Percentiles rank a stretch among this genome's conserved stretches.
phyloP scores from a whole-genome alignment of 1,140 invertebrate species.

The Varroa destructor region DNA sequence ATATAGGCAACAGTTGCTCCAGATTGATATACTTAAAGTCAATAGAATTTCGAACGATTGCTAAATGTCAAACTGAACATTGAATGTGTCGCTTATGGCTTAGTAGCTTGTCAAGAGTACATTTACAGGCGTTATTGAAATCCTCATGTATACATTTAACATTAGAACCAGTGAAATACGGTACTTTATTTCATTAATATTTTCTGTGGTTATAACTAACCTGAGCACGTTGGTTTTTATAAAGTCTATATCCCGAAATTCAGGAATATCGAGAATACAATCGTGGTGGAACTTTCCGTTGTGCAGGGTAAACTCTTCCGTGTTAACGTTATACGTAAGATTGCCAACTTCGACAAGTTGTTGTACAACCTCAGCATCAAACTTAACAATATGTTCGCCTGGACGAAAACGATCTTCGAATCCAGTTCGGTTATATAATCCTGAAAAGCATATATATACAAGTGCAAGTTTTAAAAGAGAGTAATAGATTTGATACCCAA shows the following conservation, averaged over 20 bases:
- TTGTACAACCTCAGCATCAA: constrained; percentile 1
- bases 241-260: constrained; percentile 19
- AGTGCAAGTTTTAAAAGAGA: neutral
- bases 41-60: too few relatives aligned
- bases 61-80: too few relatives aligned
- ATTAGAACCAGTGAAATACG: too few relatives aligned
- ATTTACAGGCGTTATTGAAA: too few relatives aligned
- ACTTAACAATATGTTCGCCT: constrained; percentile 16
- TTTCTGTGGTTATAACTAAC: neutral
- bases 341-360: constrained; percentile 3
- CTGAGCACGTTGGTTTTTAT: constrained; percentile 27
- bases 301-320: constrained; percentile 21
- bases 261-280: constrained; percentile 23
- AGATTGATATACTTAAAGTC: too few relatives aligned
- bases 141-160: too few relatives aligned
- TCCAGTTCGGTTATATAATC: constrained; percentile 8
- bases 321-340: constrained; percentile 21
- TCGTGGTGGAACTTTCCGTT: constrained; percentile 24
- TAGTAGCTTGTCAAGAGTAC: too few relatives aligned
- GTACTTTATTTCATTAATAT: neutral
- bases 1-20: too few relatives aligned
- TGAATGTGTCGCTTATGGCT: too few relatives aligned
- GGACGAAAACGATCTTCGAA: constrained; percentile 13
- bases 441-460: neutral
- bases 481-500: neutral